Evolutionary conservation across 2,113 vertebrate species (phyloP), one percentile per base, ranked within the genome.

Genomic region (Dendropsophus ebraccatus): DNA sequence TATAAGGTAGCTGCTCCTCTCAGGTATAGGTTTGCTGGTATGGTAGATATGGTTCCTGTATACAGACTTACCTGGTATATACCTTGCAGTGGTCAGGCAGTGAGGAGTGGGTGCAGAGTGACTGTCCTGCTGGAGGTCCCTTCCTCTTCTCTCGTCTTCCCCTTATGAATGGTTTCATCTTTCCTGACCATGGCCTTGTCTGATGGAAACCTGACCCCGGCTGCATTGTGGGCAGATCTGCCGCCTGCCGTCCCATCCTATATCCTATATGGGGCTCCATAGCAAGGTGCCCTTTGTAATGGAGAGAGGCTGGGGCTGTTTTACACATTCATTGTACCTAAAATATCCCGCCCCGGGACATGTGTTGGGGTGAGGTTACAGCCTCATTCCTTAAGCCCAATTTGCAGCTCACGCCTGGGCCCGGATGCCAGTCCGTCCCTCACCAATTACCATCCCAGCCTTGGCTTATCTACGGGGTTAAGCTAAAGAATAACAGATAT

Each of bases 271-370:
- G 50, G 84, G 47, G 77, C 25, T 73, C 73, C 16, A 35, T 74
- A 54, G 49, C 84, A 86, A 86, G 84, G 84, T 86, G 84, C 84
- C 84, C 84, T 86, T 86, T 81, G 84, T 81, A 81, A 73, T 80
- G 84, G 65, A 86, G 73, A 74, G 35, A 86, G 76, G 2, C 45
- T 76, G 6, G 28, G 49, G 8, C 60, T 32, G 8, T 80, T 81
- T 73, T 73, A 72, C 77, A 81, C 76, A 86, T 81, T 81, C 77
- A 58, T 81, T 86, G 84, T 56, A 69, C 76, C 76, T 67, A 86
- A 86, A 86, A 86, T 86, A 72, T 60, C 67, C n/a, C 50, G 10
- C 28, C 8, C 4, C 19, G 10, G 47, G 32, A 78, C 75, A 80
- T 80, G 32, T 81, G 84, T 32, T n/a, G 30, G 75, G 75, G 75